phyloP scores from a whole-genome alignment of 2,113 vertebrate species.

The Oreochromis aureus region DNA sequence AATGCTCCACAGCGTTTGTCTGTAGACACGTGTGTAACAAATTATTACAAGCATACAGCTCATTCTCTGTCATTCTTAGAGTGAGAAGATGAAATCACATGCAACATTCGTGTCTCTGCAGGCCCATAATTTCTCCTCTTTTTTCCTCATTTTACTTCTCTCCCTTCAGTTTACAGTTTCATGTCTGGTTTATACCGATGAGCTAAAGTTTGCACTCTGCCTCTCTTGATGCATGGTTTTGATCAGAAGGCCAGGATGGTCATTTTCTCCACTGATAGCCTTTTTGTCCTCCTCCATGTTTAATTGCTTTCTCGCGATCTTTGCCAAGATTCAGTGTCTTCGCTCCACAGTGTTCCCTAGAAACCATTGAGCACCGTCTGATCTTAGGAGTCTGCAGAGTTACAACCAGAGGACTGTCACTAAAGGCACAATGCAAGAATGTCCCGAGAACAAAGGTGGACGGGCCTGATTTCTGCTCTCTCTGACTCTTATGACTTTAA shows the following conservation, averaged over 20 bases:
- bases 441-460: constrained; percentile 67
- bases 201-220: not conserved
- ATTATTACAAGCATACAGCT: constrained; percentile 32
- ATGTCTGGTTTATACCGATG: not conserved
- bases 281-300: constrained; percentile 1
- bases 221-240: not conserved
- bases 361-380: constrained; percentile 74
- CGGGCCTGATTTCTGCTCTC: constrained; percentile 48
- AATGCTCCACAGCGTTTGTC: not conserved
- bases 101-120: not conserved
- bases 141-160: not conserved
- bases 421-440: constrained; percentile 75
- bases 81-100: constrained; percentile 17
- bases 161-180: not conserved
- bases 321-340: constrained; percentile 50
- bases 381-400: constrained; percentile 72
- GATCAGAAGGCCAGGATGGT: not conserved
- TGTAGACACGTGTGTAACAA: constrained; percentile 25
- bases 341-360: constrained; percentile 67
- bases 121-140: not conserved
- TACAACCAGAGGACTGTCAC: constrained; percentile 64
- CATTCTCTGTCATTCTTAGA: constrained; percentile 3
- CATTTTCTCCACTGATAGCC: not conserved
- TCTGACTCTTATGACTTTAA: constrained; percentile 51
- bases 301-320: constrained; percentile 67